Evolutionary conservation across 1,140 invertebrate species (phyloP).

Genomic region (Cydia fagiglandana): DNA sequence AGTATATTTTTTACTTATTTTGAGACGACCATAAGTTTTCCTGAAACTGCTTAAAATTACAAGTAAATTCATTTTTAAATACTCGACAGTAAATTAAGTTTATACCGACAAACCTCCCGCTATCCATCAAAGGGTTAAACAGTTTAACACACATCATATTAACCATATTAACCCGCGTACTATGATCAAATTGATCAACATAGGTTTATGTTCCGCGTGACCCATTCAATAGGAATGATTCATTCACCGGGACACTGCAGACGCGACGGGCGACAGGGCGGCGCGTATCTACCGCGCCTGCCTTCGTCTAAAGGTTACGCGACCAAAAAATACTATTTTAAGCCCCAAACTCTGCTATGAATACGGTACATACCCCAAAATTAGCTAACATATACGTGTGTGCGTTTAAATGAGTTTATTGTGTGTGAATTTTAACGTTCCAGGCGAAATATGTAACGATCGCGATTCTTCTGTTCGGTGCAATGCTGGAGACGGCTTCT

Average conservation of each 20-base stretch:
- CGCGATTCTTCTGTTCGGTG: slow-evolving; percentile 57
- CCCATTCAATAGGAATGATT: background rate
- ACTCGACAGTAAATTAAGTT: too few species aligned
- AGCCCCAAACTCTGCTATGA: slow-evolving; percentile 63
- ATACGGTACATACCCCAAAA: slow-evolving; percentile 48
- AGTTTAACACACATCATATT: background rate
- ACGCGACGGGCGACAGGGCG: slow-evolving; percentile 2
- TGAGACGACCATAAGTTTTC: too few species aligned
- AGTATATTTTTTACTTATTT: too few species aligned
- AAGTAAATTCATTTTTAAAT: too few species aligned
- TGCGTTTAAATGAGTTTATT: slow-evolving; percentile 40
- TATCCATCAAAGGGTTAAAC: background rate
- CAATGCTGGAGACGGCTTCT: slow-evolving; percentile 54
- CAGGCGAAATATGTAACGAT: slow-evolving; percentile 66
- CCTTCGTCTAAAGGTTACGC: slow-evolving; percentile 51
- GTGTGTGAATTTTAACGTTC: slow-evolving; percentile 43
- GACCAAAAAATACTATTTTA: slow-evolving; percentile 49
- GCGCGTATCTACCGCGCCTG: slow-evolving; percentile 35
- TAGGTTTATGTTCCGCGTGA: background rate
- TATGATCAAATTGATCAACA: slow-evolving; percentile 5
- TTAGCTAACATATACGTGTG: slow-evolving; percentile 33
- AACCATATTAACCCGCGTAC: background rate
- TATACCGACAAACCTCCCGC: background rate
- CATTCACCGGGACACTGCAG: background rate
- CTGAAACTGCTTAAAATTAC: too few species aligned